phyloP scores from a whole-genome alignment of 2,797 vertebrate species.

The Cryptoprocta ferox region DNA sequence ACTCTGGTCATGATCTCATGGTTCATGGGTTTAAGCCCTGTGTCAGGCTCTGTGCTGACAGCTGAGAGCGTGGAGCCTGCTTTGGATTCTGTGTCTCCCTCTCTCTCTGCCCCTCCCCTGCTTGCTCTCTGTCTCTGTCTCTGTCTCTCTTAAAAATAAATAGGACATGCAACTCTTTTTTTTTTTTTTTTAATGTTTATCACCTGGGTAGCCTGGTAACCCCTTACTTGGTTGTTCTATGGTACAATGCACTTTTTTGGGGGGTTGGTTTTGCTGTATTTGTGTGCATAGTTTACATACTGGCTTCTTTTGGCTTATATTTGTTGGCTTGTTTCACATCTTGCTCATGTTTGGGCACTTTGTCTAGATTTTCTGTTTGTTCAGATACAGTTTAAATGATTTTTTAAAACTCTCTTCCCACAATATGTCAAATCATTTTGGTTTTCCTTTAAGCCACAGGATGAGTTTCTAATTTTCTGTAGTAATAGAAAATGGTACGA shows the following conservation, averaged over 20 bases:
- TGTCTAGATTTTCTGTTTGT: background rate
- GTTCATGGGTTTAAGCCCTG: too few relatives aligned
- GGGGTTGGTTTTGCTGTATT: background rate
- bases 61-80: too few relatives aligned
- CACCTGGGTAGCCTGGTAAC: background rate
- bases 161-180: too few relatives aligned
- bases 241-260: background rate
- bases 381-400: background rate
- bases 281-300: background rate
- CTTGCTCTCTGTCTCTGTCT: too few relatives aligned
- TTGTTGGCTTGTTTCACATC: background rate
- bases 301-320: constrained; percentile 18
- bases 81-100: too few relatives aligned
- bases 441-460: background rate
- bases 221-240: background rate
- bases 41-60: too few relatives aligned
- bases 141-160: too few relatives aligned
- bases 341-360: background rate
- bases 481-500: background rate
- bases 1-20: too few relatives aligned
- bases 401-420: background rate
- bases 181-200: background rate
- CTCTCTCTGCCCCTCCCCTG: too few relatives aligned
- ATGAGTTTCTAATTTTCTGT: background rate
- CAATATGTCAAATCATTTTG: background rate